phyloP scores from a whole-genome alignment of 2,797 vertebrate species.

The Megaceryle alcyon region DNA sequence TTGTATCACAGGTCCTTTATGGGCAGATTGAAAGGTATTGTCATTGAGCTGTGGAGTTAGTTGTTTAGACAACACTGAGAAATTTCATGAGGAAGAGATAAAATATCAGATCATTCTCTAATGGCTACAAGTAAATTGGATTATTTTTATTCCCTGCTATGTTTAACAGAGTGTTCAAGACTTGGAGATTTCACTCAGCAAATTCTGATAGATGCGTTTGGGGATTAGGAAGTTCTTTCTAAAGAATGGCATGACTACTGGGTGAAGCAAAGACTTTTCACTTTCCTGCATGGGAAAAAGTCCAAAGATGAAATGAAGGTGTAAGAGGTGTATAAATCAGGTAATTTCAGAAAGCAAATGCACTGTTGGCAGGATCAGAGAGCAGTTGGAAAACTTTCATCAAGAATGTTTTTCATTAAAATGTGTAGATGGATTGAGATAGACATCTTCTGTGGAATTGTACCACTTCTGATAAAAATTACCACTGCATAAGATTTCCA shows the following conservation, averaged over 20 bases:
- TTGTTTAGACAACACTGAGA: not conserved
- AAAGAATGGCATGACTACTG: not conserved
- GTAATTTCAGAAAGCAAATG: not conserved
- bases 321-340: not conserved
- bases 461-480: not conserved
- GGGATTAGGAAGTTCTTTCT: not conserved
- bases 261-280: not conserved
- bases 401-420: not conserved
- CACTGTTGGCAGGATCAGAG: not conserved
- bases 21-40: not conserved
- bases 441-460: not conserved
- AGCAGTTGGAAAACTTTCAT: not conserved
- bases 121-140: not conserved
- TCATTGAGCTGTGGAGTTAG: not conserved
- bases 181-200: not conserved
- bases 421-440: not conserved
- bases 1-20: not conserved
- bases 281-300: not conserved
- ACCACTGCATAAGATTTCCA: not conserved
- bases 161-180: not conserved
- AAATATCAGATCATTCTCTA: not conserved
- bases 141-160: not conserved
- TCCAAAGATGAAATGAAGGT: not conserved
- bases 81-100: not conserved
- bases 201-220: not conserved